These are phyloP conservation scores for Champsocephalus esox DNA, from an alignment of 2,797 vertebrate species.

Conservation along the genomic window DNA sequence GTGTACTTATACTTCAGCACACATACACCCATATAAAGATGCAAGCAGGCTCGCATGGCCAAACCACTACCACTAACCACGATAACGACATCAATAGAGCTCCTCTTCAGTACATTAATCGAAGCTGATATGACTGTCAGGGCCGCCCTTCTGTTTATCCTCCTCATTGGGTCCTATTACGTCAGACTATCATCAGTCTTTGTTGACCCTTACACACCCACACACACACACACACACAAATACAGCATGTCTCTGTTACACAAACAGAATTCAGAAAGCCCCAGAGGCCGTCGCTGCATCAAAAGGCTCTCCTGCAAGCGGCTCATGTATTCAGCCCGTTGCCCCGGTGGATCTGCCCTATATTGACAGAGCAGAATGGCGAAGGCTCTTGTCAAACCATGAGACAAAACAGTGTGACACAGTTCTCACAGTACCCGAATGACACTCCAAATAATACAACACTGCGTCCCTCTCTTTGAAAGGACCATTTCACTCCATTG, in stretches of 20 bases:
- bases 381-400: constrained; percentile 64
- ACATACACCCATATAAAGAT: constrained; percentile 2
- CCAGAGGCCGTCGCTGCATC: constrained; percentile 68
- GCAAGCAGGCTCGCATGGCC: neutral
- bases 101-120: constrained; percentile 47
- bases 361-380: constrained; percentile 77
- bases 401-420: constrained; percentile 69
- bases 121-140: constrained; percentile 47
- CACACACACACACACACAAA: constrained; percentile 14
- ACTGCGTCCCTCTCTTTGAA: constrained; percentile 4
- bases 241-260: constrained; percentile 18
- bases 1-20: neutral
- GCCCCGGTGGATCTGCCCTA: constrained; percentile 69
- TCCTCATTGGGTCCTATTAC: constrained; percentile 56
- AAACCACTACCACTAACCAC: neutral
- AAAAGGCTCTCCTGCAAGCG: constrained; percentile 72
- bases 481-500: constrained; percentile 15
- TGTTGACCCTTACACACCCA: constrained; percentile 49
- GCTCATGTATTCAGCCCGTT: constrained; percentile 67
- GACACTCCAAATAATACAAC: constrained; percentile 48
- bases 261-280: constrained; percentile 73
- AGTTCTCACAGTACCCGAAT: constrained; percentile 79
- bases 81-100: constrained; percentile 32
- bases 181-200: constrained; percentile 69
- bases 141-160: constrained; percentile 41